Conservation (phyloP, 2,888 invertebrate species). For the Panzeria rudis region DNA sequence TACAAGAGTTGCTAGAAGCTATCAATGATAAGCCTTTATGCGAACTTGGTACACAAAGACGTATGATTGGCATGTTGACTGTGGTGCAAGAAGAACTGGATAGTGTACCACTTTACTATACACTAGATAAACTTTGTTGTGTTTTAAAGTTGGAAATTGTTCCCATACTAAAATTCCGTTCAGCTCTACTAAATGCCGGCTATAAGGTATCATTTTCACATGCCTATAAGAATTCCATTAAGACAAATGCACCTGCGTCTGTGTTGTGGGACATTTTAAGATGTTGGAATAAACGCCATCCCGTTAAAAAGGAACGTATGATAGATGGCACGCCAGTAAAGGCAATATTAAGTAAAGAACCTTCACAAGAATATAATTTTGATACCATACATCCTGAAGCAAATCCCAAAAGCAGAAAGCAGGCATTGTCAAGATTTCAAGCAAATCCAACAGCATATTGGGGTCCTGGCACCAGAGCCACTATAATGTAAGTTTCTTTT, state of each 20-base stretch:
- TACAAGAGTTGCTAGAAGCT: slow-evolving; percentile 86
- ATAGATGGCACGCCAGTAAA: slow-evolving; percentile 81
- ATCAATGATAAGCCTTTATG: slow-evolving; percentile 83
- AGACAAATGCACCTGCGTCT: slow-evolving; percentile 94
- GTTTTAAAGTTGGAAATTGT: slow-evolving; percentile 89
- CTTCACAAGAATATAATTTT: slow-evolving; percentile 84
- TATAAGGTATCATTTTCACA: slow-evolving; percentile 97
- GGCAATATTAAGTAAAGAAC: slow-evolving; percentile 85
- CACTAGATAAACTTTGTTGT: slow-evolving; percentile 90
- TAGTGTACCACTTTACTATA: slow-evolving; percentile 94
- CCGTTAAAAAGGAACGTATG: slow-evolving; percentile 87
- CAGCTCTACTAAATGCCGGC: slow-evolving; percentile 94
- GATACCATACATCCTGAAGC: slow-evolving; percentile 86
- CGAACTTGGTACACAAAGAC: slow-evolving; percentile 87
- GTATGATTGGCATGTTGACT: slow-evolving; percentile 92
- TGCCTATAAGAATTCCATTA: slow-evolving; percentile 93
- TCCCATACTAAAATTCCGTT: slow-evolving; percentile 89
- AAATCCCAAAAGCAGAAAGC: slow-evolving; percentile 90
- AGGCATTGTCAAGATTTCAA: slow-evolving; percentile 91
- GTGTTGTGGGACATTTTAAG: slow-evolving; percentile 97
- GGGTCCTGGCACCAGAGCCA: slow-evolving; percentile 95
- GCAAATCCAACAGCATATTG: slow-evolving; percentile 93
- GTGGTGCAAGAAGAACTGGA: slow-evolving; percentile 92
- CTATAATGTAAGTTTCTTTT: slow-evolving; percentile 87
- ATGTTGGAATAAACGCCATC: slow-evolving; percentile 90